Evolutionary conservation across 2,797 vertebrate genomes (phyloP).

Genomic region (Gambelia wislizenii): DNA sequence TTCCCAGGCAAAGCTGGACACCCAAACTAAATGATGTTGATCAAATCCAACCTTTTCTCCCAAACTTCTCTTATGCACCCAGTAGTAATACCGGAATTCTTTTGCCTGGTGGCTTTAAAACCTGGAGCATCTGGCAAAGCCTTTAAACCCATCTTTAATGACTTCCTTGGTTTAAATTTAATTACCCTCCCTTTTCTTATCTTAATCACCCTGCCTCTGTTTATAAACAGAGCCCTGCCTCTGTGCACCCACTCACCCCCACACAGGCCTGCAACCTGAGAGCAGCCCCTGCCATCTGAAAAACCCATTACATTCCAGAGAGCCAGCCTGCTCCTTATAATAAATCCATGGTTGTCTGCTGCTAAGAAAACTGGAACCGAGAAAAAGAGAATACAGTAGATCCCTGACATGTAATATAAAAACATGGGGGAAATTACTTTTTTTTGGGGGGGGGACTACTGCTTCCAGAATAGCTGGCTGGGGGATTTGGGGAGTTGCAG

Average conservation of each 20-base stretch:
- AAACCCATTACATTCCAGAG: background rate
- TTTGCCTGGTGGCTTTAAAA: conserved; percentile 13
- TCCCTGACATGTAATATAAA: too few species aligned
- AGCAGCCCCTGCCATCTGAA: background rate
- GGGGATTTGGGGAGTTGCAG: too few species aligned
- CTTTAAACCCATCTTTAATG: conserved; percentile 64
- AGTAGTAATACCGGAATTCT: background rate
- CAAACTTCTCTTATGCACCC: background rate
- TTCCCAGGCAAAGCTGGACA: too few species aligned
- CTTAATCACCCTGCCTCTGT: conserved; percentile 72
- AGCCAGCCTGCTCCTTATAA: background rate
- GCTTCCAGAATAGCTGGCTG: too few species aligned
- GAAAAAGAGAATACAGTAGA: too few species aligned
- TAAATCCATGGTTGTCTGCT: background rate
- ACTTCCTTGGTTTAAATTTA: conserved; percentile 77
- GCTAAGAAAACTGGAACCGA: too few species aligned
- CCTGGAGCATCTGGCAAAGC: conserved; percentile 29
- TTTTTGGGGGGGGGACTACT: too few species aligned
- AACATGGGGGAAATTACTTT: too few species aligned
- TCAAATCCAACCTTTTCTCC: background rate
- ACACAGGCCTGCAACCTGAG: background rate
- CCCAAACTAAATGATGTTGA: background rate
- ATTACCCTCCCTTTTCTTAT: conserved; percentile 71
- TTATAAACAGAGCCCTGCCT: conserved; percentile 74
- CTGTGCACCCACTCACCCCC: conserved; percentile 8